Evolutionary conservation across 2,113 vertebrate species (phyloP).

Genomic region (Brienomyrus brachyistius): DNA sequence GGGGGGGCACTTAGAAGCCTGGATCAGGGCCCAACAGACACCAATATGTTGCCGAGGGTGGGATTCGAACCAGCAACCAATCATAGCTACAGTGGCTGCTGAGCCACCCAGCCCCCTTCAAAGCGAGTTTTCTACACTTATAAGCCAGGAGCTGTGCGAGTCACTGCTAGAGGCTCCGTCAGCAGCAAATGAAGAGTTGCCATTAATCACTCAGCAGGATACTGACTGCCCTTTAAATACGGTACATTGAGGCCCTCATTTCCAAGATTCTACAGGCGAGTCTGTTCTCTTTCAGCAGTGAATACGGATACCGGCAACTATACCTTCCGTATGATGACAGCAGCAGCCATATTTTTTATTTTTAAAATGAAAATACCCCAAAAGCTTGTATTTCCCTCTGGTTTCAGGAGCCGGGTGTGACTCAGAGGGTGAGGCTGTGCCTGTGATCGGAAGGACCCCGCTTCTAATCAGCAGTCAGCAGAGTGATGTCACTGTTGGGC

Average conservation of each 20-base stretch:
- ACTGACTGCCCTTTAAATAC: neutral
- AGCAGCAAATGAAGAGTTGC: neutral
- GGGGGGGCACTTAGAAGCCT: neutral
- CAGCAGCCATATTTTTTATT: neutral
- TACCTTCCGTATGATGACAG: neutral
- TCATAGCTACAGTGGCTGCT: neutral
- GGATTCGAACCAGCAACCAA: neutral
- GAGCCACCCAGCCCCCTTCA: neutral
- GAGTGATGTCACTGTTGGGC: neutral
- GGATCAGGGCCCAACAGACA: neutral
- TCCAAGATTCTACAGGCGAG: neutral
- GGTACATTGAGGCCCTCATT: neutral
- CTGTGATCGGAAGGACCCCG: neutral
- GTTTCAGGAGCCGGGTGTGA: neutral
- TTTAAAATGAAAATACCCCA: neutral
- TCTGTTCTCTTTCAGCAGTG: neutral
- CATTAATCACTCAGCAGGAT: neutral
- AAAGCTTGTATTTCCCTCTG: neutral
- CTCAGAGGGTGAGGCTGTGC: neutral
- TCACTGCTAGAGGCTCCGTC: neutral
- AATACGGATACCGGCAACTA: neutral
- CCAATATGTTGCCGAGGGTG: neutral
- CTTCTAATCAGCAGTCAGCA: neutral
- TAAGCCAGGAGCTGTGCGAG: neutral
- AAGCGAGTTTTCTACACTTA: neutral